Conservation (phyloP, 2,113 vertebrate genomes). For the Turnix velox region DNA sequence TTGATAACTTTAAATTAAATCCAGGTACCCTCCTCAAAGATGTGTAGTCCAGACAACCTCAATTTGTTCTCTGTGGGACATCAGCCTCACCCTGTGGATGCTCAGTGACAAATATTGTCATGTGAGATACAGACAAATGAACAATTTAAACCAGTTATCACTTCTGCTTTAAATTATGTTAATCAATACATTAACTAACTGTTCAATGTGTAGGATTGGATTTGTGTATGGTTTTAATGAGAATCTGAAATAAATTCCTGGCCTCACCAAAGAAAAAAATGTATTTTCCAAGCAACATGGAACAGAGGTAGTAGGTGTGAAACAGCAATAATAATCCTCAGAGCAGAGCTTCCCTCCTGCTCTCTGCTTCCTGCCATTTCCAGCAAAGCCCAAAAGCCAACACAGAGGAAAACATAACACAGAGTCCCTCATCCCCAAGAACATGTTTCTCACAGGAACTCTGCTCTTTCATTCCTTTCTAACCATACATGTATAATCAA, state of each 20-base stretch:
- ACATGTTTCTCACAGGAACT: not conserved
- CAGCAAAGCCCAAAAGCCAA: not conserved
- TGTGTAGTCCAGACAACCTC: not conserved
- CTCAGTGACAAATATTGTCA: not conserved
- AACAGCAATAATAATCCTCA: not conserved
- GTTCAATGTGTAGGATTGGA: not conserved
- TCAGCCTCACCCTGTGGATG: not conserved
- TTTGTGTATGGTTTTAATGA: not conserved
- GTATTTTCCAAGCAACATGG: not conserved
- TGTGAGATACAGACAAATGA: not conserved
- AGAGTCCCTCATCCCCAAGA: not conserved
- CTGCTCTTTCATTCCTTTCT: accelerated
- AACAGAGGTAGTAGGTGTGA: not conserved
- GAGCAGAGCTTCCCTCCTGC: not conserved
- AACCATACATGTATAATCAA: accelerated
- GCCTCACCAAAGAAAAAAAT: not conserved
- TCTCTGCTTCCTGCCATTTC: not conserved
- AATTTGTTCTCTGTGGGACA: not conserved
- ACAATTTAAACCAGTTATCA: not conserved
- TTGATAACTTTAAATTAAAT: not conserved
- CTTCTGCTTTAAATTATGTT: not conserved
- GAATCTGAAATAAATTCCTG: not conserved
- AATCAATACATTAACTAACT: not conserved
- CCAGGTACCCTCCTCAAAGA: not conserved
- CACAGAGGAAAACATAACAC: not conserved